Evolutionary conservation across 2,113 vertebrate species (phyloP).

Genomic region (Tonatia bakeri): DNA sequence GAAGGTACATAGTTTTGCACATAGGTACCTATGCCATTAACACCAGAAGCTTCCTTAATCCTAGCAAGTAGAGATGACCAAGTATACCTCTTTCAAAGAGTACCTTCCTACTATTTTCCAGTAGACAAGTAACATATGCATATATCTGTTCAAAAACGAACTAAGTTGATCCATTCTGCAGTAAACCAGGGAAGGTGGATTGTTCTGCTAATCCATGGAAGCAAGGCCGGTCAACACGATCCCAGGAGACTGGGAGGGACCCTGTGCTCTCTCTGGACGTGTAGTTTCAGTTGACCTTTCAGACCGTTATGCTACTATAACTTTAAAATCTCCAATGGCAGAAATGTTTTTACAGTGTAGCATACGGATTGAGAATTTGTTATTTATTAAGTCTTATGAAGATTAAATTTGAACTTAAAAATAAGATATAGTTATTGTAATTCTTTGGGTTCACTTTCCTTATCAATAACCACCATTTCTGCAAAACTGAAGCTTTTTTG

Average conservation of each 20-base stretch:
- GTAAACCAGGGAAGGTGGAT: neutral
- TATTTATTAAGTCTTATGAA: neutral
- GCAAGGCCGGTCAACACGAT: neutral
- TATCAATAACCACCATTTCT: constrained; percentile 19
- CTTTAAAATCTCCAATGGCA: constrained; percentile 14
- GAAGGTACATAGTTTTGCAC: neutral
- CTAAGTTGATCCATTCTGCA: neutral
- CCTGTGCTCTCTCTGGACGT: neutral
- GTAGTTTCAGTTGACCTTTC: neutral
- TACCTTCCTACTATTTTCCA: neutral
- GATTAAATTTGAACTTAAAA: constrained; percentile 38
- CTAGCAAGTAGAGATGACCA: neutral
- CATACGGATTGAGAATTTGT: neutral
- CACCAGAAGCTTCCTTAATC: neutral
- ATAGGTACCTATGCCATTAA: neutral
- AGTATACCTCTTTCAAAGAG: neutral
- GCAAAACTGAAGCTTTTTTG: constrained; percentile 30
- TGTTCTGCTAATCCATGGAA: neutral
- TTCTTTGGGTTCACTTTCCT: neutral
- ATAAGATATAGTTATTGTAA: neutral
- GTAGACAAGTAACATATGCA: neutral
- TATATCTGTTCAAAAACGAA: neutral
- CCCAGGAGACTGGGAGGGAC: neutral
- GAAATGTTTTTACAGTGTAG: neutral
- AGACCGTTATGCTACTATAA: neutral